Percentiles rank a stretch among this genome's conserved stretches.
Conservation (phyloP, 2,888 invertebrate species). For the Prosapia bicincta region DNA sequence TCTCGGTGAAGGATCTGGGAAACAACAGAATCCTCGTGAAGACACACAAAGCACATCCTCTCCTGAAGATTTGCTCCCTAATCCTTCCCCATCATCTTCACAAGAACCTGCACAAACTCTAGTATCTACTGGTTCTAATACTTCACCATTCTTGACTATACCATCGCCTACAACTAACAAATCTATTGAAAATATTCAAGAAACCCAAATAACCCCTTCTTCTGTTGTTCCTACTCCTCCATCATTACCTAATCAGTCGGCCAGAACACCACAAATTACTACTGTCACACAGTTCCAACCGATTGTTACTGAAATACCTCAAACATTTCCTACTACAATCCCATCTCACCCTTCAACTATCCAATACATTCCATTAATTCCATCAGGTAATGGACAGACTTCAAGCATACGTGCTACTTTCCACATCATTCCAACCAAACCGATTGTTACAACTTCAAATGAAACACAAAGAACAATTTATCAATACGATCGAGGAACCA, state of each 20-base stretch:
- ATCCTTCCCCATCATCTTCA: conserved; percentile 4
- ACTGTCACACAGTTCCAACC: conserved; percentile 40
- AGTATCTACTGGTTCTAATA: conserved; percentile 36
- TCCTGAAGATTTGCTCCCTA: neutral
- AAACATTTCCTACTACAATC: conserved; percentile 43
- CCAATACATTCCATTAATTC: conserved; percentile 39
- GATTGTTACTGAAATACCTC: conserved; percentile 45
- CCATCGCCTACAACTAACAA: conserved; percentile 19
- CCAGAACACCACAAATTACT: conserved; percentile 43
- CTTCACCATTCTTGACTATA: conserved; percentile 27
- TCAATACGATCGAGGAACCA: conserved; percentile 37
- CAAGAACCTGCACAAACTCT: conserved; percentile 29
- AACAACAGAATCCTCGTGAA: conserved; percentile 7
- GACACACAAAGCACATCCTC: conserved; percentile 16
- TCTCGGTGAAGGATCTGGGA: conserved; percentile 41
- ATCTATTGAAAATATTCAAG: no score
- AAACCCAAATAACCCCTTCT: conserved; percentile 20
- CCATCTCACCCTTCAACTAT: conserved; percentile 43
- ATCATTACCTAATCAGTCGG: conserved; percentile 10
- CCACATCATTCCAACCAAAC: conserved; percentile 34
- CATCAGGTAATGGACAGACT: conserved; percentile 23
- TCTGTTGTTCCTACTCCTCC: conserved; percentile 15
- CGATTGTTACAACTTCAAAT: conserved; percentile 29
- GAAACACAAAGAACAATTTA: conserved; percentile 30
- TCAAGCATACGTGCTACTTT: conserved; percentile 33